These are phyloP conservation scores for Parapristionchus giblindavisi DNA, from an alignment of 2,888 invertebrate species.

Conservation along the genomic window DNA sequence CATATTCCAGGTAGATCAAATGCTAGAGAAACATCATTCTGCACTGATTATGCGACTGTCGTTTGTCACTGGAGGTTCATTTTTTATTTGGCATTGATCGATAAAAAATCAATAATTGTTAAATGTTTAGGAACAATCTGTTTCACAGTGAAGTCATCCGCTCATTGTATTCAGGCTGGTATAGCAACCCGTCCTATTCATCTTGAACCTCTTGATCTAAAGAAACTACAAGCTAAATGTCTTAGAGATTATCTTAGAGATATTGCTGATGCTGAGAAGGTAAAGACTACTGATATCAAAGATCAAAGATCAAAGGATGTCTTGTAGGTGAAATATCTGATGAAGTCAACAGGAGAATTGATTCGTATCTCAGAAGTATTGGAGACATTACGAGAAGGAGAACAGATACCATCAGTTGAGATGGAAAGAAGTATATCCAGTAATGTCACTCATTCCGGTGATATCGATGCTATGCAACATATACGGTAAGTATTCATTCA, in stretches of 20 bases:
- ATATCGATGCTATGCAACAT: conserved; percentile 66
- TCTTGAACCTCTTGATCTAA: conserved; percentile 67
- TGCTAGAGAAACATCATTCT: conserved; percentile 54
- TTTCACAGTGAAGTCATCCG: conserved; percentile 60
- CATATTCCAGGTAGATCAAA: conserved; percentile 52
- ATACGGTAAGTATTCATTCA: conserved; percentile 46
- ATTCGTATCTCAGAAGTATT: conserved; percentile 61
- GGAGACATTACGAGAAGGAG: conserved; percentile 52
- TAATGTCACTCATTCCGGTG: conserved; percentile 65
- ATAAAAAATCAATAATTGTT: neutral
- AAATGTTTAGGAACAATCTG: conserved; percentile 57
- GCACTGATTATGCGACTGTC: conserved; percentile 59
- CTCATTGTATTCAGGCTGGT: conserved; percentile 53
- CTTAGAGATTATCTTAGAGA: conserved; percentile 66
- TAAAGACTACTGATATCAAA: conserved; percentile 1
- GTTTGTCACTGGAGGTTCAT: conserved; percentile 59
- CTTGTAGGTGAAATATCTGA: conserved; percentile 61
- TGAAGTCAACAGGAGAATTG: conserved; percentile 58
- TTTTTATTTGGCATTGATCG: neutral
- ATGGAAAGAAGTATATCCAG: conserved; percentile 47
- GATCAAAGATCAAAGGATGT: neutral
- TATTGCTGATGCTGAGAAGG: conserved; percentile 67
- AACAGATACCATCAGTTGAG: conserved; percentile 34
- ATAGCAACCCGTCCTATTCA: conserved; percentile 59
- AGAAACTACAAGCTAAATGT: conserved; percentile 67